A percentile compares a stretch with the other conserved stretches of the same genome.
Evolutionary conservation across 2,888 invertebrate genomes (phyloP).

Genomic region (Eucera pruinosa): DNA sequence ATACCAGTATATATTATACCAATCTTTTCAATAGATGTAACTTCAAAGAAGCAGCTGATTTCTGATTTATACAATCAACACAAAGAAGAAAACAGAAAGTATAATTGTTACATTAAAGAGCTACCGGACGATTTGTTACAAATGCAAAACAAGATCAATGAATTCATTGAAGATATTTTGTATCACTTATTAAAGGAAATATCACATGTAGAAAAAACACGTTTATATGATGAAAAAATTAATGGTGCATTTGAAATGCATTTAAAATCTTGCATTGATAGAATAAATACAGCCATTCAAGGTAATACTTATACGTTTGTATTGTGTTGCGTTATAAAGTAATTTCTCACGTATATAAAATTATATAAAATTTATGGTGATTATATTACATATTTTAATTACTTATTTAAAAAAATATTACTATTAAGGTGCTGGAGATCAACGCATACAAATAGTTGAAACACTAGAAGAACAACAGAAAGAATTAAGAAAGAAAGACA

Average conservation of each 20-base stretch:
- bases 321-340: neutral
- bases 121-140: slow-evolving; percentile 48
- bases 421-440: slow-evolving; percentile 70
- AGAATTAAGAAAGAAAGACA: slow-evolving; percentile 61
- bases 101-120: slow-evolving; percentile 33
- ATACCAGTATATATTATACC: neutral
- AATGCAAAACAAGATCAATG: slow-evolving; percentile 37
- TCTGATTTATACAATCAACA: slow-evolving; percentile 44
- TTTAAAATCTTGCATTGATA: slow-evolving; percentile 66
- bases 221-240: slow-evolving; percentile 60
- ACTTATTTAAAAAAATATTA: slow-evolving; percentile 9
- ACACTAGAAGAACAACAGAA: slow-evolving; percentile 69
- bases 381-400: too few species aligned
- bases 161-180: slow-evolving; percentile 47
- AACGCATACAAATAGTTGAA: slow-evolving; percentile 53
- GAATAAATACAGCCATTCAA: slow-evolving; percentile 65
- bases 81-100: slow-evolving; percentile 42
- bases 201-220: slow-evolving; percentile 26
- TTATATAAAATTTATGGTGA: too few species aligned
- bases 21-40: slow-evolving; percentile 24
- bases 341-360: neutral
- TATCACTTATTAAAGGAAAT: slow-evolving; percentile 45
- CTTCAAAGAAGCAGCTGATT: slow-evolving; percentile 44
- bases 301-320: slow-evolving; percentile 56
- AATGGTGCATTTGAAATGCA: slow-evolving; percentile 64